These are phyloP conservation scores for Formica exsecta DNA, from an alignment of 1,140 invertebrate genomes.

Conservation along the genomic window DNA sequence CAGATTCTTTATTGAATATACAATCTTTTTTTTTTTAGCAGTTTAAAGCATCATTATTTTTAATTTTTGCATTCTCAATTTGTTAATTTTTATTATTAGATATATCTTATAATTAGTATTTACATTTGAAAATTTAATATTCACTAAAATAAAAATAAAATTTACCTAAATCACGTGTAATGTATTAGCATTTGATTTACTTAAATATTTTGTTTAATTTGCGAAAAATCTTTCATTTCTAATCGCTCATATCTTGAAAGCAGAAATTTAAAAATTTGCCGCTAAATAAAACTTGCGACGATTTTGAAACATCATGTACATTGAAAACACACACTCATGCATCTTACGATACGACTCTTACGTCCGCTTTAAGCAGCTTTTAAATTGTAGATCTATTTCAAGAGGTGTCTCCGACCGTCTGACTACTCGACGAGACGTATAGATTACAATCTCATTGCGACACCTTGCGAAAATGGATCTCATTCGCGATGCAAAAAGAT, in stretches of 20 bases:
- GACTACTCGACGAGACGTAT: conserved; percentile 57
- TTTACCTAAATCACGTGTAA: too few species aligned
- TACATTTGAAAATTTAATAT: background rate
- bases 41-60: background rate
- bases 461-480: conserved; percentile 57
- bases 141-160: background rate
- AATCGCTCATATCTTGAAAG: background rate
- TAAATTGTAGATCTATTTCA: conserved; percentile 63
- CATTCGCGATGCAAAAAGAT: conserved; percentile 63
- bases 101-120: too few species aligned
- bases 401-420: conserved; percentile 56
- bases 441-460: conserved; percentile 62
- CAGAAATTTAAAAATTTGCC: background rate
- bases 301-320: conserved; percentile 2
- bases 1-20: background rate
- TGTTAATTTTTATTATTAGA: background rate
- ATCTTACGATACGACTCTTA: conserved; percentile 47
- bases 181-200: background rate
- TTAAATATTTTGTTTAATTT: background rate
- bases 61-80: background rate
- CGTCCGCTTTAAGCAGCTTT: conserved; percentile 58
- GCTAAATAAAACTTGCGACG: background rate
- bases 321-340: background rate
- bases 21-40: background rate
- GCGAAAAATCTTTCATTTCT: background rate